phyloP scores from a whole-genome alignment of 1,140 invertebrate genomes.

The Papilio glaucus region DNA sequence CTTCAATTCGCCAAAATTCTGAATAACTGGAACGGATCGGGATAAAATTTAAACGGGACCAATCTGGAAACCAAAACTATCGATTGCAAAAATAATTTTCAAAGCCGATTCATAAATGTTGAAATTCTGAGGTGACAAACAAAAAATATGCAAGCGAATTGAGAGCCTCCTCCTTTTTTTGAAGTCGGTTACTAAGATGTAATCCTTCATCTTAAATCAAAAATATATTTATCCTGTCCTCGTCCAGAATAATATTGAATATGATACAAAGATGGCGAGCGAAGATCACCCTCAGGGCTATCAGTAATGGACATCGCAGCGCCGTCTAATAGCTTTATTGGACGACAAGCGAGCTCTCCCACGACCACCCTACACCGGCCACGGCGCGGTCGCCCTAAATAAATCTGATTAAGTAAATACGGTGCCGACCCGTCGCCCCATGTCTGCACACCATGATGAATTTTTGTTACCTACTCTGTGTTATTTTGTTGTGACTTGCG shows the following conservation, averaged over 20 bases:
- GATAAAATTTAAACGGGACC: too few relatives aligned
- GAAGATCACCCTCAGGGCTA: slow-evolving; percentile 44
- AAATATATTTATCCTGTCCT: too few relatives aligned
- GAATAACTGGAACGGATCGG: too few relatives aligned
- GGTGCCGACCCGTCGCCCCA: slow-evolving; percentile 10
- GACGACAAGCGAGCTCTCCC: slow-evolving; percentile 44
- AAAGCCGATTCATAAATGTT: too few relatives aligned
- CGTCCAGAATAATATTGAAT: not conserved
- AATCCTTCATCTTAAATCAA: too few relatives aligned
- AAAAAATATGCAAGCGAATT: too few relatives aligned
- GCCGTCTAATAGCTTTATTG: slow-evolving; percentile 71
- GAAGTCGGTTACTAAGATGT: too few relatives aligned
- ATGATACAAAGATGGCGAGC: slow-evolving; percentile 43
- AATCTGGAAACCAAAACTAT: too few relatives aligned
- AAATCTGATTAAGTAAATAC: slow-evolving; percentile 35
- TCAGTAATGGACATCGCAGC: slow-evolving; percentile 61
- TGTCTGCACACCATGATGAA: slow-evolving; percentile 25
- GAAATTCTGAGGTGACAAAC: too few relatives aligned
- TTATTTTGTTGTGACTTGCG: not conserved
- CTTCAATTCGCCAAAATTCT: too few relatives aligned
- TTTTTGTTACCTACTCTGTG: not conserved
- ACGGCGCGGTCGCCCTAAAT: slow-evolving; percentile 29
- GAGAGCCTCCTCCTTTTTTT: too few relatives aligned
- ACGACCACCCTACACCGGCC: slow-evolving; percentile 1
- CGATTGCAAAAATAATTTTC: too few relatives aligned